phyloP scores from a whole-genome alignment of 2,888 invertebrate species.

The Euplagia quadripunctaria region DNA sequence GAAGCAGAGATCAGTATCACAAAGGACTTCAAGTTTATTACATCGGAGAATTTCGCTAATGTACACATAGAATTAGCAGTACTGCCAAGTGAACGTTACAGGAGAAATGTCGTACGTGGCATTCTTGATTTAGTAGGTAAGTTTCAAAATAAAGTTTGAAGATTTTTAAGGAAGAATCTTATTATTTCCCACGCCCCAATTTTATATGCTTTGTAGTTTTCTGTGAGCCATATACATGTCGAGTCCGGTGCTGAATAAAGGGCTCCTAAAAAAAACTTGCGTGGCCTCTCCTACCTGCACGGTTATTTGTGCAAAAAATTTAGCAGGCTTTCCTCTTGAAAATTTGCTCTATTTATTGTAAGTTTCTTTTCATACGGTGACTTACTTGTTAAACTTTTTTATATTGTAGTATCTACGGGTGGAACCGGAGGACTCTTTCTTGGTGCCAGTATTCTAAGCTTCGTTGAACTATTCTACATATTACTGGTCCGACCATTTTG shows the following conservation, averaged over 20 bases:
- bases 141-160: slow-evolving; percentile 37
- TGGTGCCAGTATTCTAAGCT: slow-evolving; percentile 90
- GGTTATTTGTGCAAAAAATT: background rate
- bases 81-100: slow-evolving; percentile 90
- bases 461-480: slow-evolving; percentile 89
- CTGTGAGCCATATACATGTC: background rate
- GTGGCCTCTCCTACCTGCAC: background rate
- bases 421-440: slow-evolving; percentile 90
- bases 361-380: background rate
- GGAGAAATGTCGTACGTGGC: slow-evolving; percentile 91
- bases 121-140: slow-evolving; percentile 91
- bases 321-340: background rate
- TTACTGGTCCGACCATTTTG: slow-evolving; percentile 81
- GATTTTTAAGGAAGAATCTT: background rate
- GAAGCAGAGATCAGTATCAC: slow-evolving; percentile 90
- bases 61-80: slow-evolving; percentile 89
- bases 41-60: slow-evolving; percentile 69
- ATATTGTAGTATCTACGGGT: slow-evolving; percentile 88
- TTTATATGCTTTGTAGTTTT: background rate
- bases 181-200: background rate
- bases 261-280: background rate
- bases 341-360: background rate
- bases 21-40: slow-evolving; percentile 82
- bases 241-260: too few relatives aligned
- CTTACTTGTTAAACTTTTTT: background rate